phyloP scores from a whole-genome alignment of 2,113 vertebrate species.

The Calonectris borealis region DNA sequence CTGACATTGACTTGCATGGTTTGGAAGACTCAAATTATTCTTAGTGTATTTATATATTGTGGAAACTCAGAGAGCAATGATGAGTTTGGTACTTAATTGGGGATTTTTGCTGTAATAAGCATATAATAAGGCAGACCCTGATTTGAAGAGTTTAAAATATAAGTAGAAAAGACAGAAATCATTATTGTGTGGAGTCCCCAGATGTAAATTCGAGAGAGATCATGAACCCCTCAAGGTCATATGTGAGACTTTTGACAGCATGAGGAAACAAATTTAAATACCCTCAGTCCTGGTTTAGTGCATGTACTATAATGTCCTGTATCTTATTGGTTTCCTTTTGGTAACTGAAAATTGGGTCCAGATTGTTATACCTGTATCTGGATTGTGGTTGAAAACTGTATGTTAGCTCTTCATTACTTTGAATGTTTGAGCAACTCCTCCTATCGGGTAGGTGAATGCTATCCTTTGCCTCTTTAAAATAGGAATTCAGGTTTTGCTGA shows the following conservation, averaged over 20 bases:
- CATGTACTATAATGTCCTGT: not conserved
- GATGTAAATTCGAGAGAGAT: not conserved
- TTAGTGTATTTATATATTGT: not conserved
- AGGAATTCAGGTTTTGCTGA: not conserved
- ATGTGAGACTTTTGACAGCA: not conserved
- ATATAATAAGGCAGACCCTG: not conserved
- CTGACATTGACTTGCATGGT: conserved; percentile 25
- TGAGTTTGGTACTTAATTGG: not conserved
- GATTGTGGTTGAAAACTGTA: not conserved
- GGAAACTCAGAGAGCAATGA: not conserved
- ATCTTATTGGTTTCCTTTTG: not conserved
- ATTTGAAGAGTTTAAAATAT: not conserved
- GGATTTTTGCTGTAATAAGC: not conserved
- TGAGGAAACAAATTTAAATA: not conserved
- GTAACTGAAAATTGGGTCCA: not conserved
- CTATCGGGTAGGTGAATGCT: not conserved
- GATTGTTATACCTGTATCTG: not conserved
- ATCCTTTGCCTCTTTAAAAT: not conserved
- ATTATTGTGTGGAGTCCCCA: not conserved
- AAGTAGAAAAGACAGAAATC: not conserved
- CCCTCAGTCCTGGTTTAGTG: not conserved
- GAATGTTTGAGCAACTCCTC: not conserved
- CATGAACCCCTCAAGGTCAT: not conserved
- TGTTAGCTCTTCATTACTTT: not conserved
- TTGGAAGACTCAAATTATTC: not conserved